Percentiles rank a stretch among this genome's conserved stretches.
phyloP scores from a whole-genome alignment of 1,140 invertebrate species.

The Rhyacophila brunnea region DNA sequence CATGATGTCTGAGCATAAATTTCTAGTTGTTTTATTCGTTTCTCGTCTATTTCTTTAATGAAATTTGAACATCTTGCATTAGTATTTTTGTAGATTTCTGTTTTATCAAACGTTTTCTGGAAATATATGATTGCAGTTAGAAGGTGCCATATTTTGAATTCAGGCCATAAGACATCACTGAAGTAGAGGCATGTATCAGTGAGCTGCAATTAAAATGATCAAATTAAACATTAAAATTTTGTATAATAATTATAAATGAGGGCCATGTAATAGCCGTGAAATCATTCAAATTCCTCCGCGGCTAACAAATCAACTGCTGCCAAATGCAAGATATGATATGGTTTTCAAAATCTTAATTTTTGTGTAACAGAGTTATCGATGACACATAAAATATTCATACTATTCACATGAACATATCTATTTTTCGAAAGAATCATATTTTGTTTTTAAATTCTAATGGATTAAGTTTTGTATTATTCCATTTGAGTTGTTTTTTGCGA shows the following conservation, averaged over 20 bases:
- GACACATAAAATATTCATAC: neutral
- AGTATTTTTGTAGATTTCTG: no score
- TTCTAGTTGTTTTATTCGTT: no score
- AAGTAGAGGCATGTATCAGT: constrained; percentile 74
- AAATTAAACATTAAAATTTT: constrained; percentile 1
- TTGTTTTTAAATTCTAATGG: no score
- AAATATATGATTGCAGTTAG: constrained; percentile 82
- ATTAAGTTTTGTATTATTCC: no score
- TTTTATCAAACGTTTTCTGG: constrained; percentile 56
- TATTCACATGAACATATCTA: no score
- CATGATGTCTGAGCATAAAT: no score
- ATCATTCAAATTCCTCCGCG: neutral
- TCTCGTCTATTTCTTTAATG: no score
- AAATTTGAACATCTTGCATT: no score
- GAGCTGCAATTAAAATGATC: constrained; percentile 54
- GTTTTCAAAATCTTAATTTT: constrained; percentile 33
- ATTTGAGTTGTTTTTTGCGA: no score
- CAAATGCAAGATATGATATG: neutral
- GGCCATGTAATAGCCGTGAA: neutral
- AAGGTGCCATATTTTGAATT: constrained; percentile 90
- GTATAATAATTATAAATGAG: constrained; percentile 16
- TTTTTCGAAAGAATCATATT: no score
- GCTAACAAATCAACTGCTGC: neutral
- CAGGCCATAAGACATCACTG: constrained; percentile 86
- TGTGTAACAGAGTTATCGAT: neutral